Evolutionary conservation across 2,888 invertebrate species (phyloP).

Genomic region (Ormyrus pomaceus): DNA sequence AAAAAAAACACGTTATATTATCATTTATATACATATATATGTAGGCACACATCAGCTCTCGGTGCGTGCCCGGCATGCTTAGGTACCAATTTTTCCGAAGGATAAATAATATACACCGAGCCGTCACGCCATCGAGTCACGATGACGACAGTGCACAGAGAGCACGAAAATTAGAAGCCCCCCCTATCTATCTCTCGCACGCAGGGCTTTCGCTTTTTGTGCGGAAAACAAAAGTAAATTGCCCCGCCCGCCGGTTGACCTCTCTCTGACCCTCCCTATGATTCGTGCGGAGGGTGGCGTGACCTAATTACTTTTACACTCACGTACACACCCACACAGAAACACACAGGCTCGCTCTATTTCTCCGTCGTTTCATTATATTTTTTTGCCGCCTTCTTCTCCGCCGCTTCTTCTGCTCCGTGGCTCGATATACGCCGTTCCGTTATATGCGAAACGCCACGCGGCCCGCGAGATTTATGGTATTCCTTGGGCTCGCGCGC

Average conservation of each 20-base stretch:
- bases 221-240: constrained; percentile 38
- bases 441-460: not conserved
- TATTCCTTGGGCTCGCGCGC: not conserved
- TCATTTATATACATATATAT: too few species aligned
- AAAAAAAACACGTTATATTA: too few species aligned
- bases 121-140: constrained; percentile 60
- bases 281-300: constrained; percentile 39
- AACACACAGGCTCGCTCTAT: constrained; percentile 20
- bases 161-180: constrained; percentile 68
- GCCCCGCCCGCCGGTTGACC: constrained; percentile 33
- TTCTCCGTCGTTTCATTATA: constrained; percentile 31
- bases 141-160: constrained; percentile 55
- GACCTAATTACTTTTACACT: constrained; percentile 54
- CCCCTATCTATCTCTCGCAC: constrained; percentile 71
- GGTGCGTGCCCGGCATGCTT: constrained; percentile 72
- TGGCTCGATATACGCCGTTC: not conserved
- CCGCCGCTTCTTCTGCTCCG: not conserved
- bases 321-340: too few species aligned
- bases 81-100: constrained; percentile 71
- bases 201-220: constrained; percentile 13
- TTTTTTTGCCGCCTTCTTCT: not conserved
- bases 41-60: too few species aligned
- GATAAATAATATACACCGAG: constrained; percentile 73
- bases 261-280: not conserved
- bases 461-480: not conserved